Conservation (phyloP, 2,113 vertebrate genomes). For the Nyctereutes procyonoides region DNA sequence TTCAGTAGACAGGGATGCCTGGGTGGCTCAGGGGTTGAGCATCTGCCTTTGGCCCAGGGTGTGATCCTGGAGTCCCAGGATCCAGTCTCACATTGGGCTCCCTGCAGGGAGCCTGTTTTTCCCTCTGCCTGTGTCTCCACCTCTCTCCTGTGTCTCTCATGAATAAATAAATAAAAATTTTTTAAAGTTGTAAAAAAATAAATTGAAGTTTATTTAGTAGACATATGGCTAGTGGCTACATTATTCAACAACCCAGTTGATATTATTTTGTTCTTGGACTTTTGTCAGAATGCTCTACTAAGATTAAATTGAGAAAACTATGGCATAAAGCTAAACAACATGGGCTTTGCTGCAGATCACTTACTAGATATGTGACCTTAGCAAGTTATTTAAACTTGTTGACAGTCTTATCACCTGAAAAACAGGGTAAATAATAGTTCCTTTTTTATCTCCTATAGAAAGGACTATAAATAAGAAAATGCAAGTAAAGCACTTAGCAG, state of each 20-base stretch:
- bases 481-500: background rate
- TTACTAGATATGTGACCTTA: background rate
- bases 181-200: too few relatives aligned
- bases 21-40: too few relatives aligned
- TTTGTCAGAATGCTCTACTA: background rate
- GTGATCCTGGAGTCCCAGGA: too few relatives aligned
- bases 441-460: background rate
- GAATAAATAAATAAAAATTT: too few relatives aligned
- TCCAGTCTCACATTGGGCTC: too few relatives aligned
- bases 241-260: background rate
- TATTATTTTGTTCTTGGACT: background rate
- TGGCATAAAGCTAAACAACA: background rate
- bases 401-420: background rate
- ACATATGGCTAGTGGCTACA: background rate
- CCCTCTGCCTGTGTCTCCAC: too few relatives aligned
- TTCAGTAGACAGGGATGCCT: background rate
- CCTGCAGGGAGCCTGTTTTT: too few relatives aligned
- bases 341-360: background rate
- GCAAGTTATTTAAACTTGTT: background rate
- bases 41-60: too few relatives aligned
- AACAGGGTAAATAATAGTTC: background rate
- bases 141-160: too few relatives aligned
- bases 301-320: background rate
- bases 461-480: background rate
- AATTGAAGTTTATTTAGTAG: too few relatives aligned